These are phyloP conservation scores for Nansenia antarctica DNA, from an alignment of 2,113 vertebrate genomes.

Conservation along the genomic window DNA sequence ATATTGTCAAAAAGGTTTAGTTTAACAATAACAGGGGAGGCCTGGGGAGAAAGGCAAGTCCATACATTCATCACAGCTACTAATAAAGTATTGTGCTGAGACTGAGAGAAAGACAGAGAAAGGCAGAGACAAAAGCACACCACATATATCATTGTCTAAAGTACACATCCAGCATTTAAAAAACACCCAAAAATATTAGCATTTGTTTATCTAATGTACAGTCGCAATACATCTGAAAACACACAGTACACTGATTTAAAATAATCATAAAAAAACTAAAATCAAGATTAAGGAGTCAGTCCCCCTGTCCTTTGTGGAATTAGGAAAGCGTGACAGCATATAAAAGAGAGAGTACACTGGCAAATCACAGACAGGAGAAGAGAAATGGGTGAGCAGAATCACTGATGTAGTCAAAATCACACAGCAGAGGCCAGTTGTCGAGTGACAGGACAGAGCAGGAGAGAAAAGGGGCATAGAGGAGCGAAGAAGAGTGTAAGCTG, in stretches of 20 bases:
- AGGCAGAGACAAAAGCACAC: not conserved
- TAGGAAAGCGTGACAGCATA: constrained; percentile 43
- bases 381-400: constrained; percentile 50
- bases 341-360: constrained; percentile 50
- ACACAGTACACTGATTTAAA: not conserved
- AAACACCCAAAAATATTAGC: too few relatives aligned
- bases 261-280: constrained; percentile 49
- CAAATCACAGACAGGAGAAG: constrained; percentile 40
- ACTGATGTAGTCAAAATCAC: constrained; percentile 62
- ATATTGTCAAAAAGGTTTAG: constrained; percentile 30
- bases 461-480: constrained; percentile 23
- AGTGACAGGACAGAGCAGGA: constrained; percentile 3
- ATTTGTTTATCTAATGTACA: too few relatives aligned
- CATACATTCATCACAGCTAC: constrained; percentile 50
- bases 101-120: constrained; percentile 26
- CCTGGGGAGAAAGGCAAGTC: constrained; percentile 29
- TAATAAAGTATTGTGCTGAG: constrained; percentile 45
- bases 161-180: constrained; percentile 54
- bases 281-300: constrained; percentile 48
- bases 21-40: constrained; percentile 38
- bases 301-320: constrained; percentile 23
- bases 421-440: constrained; percentile 9
- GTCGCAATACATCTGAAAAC: constrained; percentile 43
- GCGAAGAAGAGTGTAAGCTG: constrained; percentile 45
- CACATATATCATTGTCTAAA: constrained; percentile 14